A percentile compares a stretch with the other conserved stretches of the same genome.
phyloP scores from a whole-genome alignment of 1,140 invertebrate genomes.

The Apis laboriosa region DNA sequence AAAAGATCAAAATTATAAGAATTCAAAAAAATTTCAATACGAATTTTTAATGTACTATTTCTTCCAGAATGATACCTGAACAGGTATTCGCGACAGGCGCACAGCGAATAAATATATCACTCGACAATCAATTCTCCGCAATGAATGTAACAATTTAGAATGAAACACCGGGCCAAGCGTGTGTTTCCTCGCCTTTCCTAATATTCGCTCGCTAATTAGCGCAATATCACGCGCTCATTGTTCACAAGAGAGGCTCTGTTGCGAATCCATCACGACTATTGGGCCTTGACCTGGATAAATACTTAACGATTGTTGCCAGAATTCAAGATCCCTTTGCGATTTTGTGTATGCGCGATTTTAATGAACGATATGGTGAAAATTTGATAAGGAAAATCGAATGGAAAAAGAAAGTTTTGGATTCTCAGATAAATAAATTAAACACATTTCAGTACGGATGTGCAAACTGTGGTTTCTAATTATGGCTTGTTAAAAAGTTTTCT shows the following conservation, averaged over 20 bases:
- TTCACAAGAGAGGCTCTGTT: neutral
- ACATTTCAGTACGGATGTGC: neutral
- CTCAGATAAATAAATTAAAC: neutral
- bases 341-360: neutral
- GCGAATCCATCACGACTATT: conserved; percentile 1
- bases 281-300: conserved; percentile 33
- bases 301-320: conserved; percentile 1
- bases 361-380: neutral
- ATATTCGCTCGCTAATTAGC: conserved; percentile 26
- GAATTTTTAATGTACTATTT: too few relatives aligned
- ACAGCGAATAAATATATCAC: too few relatives aligned
- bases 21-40: too few relatives aligned
- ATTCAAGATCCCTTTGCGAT: neutral
- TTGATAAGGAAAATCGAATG: neutral
- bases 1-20: too few relatives aligned
- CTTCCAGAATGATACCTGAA: too few relatives aligned
- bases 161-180: neutral
- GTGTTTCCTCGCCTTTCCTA: neutral
- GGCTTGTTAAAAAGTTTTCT: neutral
- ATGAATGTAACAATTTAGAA: neutral
- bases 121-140: neutral
- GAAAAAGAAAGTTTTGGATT: neutral
- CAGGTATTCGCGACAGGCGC: too few relatives aligned
- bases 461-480: neutral
- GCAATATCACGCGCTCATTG: conserved; percentile 24